Evolutionary conservation across 1,140 invertebrate genomes (phyloP).

Genomic region (Streblospio benedicti): DNA sequence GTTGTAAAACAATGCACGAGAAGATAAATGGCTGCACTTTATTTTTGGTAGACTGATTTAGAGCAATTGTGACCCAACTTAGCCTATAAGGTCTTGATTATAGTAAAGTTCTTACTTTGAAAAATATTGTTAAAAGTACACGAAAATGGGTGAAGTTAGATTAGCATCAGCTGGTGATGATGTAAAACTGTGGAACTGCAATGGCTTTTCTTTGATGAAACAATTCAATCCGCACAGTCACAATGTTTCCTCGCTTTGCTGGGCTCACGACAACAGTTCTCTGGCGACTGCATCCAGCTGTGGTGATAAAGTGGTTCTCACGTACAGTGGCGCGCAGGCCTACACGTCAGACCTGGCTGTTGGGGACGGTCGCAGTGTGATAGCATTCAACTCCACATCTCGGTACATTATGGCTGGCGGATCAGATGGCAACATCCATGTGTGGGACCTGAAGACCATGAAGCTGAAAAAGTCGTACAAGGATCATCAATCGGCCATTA

Average conservation of each 20-base stretch:
- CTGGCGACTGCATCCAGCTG: constrained; percentile 30
- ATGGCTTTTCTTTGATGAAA: constrained; percentile 26
- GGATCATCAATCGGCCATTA: constrained; percentile 38
- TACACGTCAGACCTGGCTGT: background rate
- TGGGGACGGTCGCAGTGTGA: constrained; percentile 30
- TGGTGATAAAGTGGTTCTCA: constrained; percentile 31
- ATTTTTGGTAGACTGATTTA: too few species aligned
- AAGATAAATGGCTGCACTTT: too few species aligned
- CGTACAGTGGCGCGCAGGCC: constrained; percentile 7
- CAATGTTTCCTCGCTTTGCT: constrained; percentile 31
- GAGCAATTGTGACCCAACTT: too few species aligned
- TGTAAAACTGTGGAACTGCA: constrained; percentile 38
- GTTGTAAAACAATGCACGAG: too few species aligned
- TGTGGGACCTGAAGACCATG: constrained; percentile 38
- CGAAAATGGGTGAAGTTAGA: constrained; percentile 14
- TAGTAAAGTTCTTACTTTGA: too few species aligned
- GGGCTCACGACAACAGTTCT: constrained; percentile 31
- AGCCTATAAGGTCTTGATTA: too few species aligned
- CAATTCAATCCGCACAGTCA: constrained; percentile 36
- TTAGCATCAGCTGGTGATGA: constrained; percentile 40
- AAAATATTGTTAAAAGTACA: too few species aligned
- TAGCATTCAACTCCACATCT: constrained; percentile 35
- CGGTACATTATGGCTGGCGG: constrained; percentile 35
- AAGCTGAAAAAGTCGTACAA: constrained; percentile 37
- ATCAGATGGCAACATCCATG: constrained; percentile 26